Evolutionary conservation across 2,113 vertebrate genomes (phyloP).

Genomic region (Microcebus griseorufus): DNA sequence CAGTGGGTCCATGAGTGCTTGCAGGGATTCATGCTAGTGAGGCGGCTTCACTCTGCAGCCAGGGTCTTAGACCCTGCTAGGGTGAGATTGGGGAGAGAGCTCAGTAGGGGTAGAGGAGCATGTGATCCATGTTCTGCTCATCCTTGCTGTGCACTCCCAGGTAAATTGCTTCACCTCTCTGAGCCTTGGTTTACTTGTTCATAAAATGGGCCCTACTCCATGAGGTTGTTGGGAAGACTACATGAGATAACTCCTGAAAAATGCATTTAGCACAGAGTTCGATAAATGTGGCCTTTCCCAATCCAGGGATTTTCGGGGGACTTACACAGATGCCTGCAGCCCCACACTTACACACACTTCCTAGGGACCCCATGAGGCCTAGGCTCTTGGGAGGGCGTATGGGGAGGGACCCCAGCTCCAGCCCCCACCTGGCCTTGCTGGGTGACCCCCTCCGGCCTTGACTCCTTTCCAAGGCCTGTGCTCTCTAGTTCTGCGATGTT

Average conservation of each 20-base stretch:
- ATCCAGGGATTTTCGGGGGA: background rate
- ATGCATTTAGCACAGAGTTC: background rate
- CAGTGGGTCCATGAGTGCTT: background rate
- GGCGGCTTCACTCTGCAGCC: background rate
- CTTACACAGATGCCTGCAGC: background rate
- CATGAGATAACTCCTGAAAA: background rate
- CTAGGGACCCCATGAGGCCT: background rate
- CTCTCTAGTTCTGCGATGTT: background rate
- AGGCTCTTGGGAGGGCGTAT: background rate
- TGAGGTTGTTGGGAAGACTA: background rate
- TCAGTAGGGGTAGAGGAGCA: background rate
- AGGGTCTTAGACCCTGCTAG: background rate
- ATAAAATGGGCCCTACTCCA: background rate
- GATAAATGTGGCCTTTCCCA: background rate
- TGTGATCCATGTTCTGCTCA: background rate
- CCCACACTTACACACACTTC: background rate
- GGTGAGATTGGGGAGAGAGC: background rate
- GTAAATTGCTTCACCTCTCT: background rate
- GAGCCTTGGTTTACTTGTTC: slow-evolving; percentile 1
- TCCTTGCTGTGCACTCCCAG: background rate
- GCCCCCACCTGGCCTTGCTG: background rate
- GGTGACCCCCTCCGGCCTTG: background rate
- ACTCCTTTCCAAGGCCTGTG: background rate
- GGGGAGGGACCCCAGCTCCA: background rate
- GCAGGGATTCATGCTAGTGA: background rate